Base-by-base conservation (phyloP, 2,797 vertebrate species). In the Rallus crepitans region DNA sequence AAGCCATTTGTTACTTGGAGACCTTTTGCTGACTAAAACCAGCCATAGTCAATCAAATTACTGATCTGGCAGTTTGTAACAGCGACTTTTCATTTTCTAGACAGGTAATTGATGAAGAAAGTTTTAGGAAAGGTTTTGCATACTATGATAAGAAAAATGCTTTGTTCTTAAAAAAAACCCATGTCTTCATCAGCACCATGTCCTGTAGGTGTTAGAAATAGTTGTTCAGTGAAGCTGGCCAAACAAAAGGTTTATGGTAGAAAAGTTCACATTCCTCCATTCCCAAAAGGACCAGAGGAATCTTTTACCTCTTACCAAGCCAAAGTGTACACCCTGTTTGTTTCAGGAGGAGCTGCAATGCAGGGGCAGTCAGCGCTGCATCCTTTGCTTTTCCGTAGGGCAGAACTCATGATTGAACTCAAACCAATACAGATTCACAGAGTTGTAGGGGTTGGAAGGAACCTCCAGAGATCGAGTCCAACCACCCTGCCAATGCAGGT, bases 41-140 rank as follows among this genome's bases (percentile, higher is more conserved):
- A 93, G 85, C 65, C 61, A 17, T 5, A 95, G 94, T 96, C 96
- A 97, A 91, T 97, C 94, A 95, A 72, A 82, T 66, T 90, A 90
- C 94, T 70, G 55, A 60, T 69, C 83, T 96, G 93, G 91, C 96
- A 94, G 71, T 60, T 94, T 90, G 35, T 57, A 95, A 70, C 76
- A 83, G 33, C 3, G 9, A 28, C 73, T 90, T 82, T 82, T 96
- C 87, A 80, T 93, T 96, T 96, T 90, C 59, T 68, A 60, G 73
- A 77, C 87, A 90, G 83, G 82, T 94, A 87, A 91, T 89, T 94
- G 92, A 96, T 93, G 89, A 86, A 68, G 59, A 53, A 91, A 87
- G 91, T 93, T 94, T 88, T 60, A 72, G 68, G 50, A 42, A 90
- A 71, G 80, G 45, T 48, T 92, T 95, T 94, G 87, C 78, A 76